Evolutionary conservation across 1,140 invertebrate species (phyloP).

Genomic region (Drosophila lacteicornis): DNA sequence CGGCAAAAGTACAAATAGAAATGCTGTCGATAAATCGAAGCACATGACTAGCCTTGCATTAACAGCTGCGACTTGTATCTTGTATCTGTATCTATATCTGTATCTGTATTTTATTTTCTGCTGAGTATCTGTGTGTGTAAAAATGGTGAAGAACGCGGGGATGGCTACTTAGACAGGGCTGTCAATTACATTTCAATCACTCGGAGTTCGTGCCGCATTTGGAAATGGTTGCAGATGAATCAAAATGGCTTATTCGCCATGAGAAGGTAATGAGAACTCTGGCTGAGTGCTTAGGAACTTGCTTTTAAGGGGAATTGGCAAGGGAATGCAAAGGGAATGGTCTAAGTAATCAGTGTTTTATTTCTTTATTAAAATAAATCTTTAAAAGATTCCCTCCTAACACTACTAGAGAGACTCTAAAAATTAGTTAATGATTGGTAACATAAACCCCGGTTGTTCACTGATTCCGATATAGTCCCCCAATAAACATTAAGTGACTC

Average conservation of each 20-base stretch:
- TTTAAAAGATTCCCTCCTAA: too few species aligned
- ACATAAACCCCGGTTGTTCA: not conserved
- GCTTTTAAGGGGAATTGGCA: not conserved
- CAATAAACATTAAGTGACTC: not conserved
- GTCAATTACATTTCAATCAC: constrained; percentile 64
- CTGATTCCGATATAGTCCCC: not conserved
- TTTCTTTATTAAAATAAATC: too few species aligned
- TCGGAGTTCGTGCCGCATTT: constrained; percentile 28
- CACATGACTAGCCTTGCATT: constrained; percentile 65
- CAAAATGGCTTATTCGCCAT: constrained; percentile 25
- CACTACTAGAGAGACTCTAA: too few species aligned
- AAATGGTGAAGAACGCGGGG: constrained; percentile 2
- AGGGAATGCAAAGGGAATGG: not conserved
- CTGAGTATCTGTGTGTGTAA: not conserved
- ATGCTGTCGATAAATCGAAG: constrained; percentile 65
- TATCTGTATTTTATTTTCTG: constrained; percentile 9
- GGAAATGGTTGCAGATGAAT: constrained; percentile 39
- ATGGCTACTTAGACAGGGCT: constrained; percentile 33
- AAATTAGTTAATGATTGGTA: not conserved
- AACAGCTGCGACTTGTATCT: constrained; percentile 55
- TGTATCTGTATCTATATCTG: constrained; percentile 12
- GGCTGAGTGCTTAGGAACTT: not conserved
- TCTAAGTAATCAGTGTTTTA: not conserved
- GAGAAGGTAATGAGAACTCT: constrained; percentile 4
- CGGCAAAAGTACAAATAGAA: constrained; percentile 65